Evolutionary conservation across 2,797 vertebrate genomes (phyloP), one percentile per base, ranked within the genome.

Genomic region (Anguilla megastoma): DNA sequence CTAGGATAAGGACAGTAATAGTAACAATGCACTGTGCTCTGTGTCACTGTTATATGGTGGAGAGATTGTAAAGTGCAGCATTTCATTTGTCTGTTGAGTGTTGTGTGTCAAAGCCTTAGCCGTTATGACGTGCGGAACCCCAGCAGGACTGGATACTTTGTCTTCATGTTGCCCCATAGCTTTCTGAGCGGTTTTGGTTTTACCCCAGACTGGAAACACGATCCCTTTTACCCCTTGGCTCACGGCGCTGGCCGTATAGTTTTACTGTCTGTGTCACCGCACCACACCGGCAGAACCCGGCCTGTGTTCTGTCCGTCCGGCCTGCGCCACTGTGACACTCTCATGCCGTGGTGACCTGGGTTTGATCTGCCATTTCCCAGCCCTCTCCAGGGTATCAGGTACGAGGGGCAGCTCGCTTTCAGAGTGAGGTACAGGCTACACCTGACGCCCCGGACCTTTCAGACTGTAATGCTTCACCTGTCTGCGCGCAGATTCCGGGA

Each of bases 161-260:
- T 27, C 50, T 84, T 58, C 24, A 14, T 30, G 80, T 84, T 52
- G 48, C 82, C 10, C 24, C 82, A 16, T 30, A 54, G n/a, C 21
- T 54, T 45, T 89, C 85, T 79, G 60, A 86, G 54, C 88, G 88
- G 90, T 89, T 84, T 85, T 85, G 66, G 85, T 87, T 83, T 83
- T 54, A 48, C 74, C 16, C 45, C 30, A 30, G 24, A 50, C 48
- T n/a, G 30, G 85, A 91, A 41, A 91, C 91, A 88, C 85, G 89
- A 91, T 90, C 88, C 86, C 80, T 88, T 90, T 86, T 88, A 87
- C 88, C 89, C 63, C 85, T 87, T 87, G 87, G 89, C 90, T 87
- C 74, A 82, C 14, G 86, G 89, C 60, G 89, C 63, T 88, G 76
- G 85, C 80, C 79, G 90, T 89, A 91, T 91, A 89, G 71, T 88